Percentiles rank a stretch among this genome's conserved stretches.
phyloP scores from a whole-genome alignment of 2,113 vertebrate species.

The Mus pahari region DNA sequence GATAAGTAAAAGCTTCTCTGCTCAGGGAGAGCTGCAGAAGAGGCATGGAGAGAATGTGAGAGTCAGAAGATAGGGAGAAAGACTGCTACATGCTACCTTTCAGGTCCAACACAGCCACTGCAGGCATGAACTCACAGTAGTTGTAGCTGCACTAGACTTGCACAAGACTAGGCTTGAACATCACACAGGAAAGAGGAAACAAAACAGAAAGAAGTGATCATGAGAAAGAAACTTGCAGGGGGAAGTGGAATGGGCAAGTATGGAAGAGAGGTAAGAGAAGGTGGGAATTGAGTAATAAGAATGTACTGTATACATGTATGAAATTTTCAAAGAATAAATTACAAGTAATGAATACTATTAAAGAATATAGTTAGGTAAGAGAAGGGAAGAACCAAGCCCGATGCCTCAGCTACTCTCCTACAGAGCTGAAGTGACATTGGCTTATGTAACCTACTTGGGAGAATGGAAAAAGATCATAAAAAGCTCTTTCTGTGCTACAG shows the following conservation, averaged over 20 bases:
- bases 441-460: neutral
- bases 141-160: neutral
- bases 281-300: neutral
- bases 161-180: neutral
- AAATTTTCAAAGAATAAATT: neutral
- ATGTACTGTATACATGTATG: neutral
- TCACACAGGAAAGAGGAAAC: neutral
- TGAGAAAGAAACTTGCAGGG: neutral
- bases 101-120: too few species aligned
- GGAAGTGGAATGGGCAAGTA: neutral
- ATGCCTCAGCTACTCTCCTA: neutral
- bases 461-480: neutral
- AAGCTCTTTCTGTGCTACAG: slow-evolving; percentile 23
- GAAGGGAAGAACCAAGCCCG: neutral
- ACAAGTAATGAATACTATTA: neutral
- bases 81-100: neutral
- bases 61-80: neutral
- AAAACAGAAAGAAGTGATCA: neutral
- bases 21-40: neutral
- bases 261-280: neutral
- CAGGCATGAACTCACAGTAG: neutral
- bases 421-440: neutral
- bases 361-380: neutral
- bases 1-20: neutral
- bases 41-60: neutral